phyloP scores from a whole-genome alignment of 1,140 invertebrate species.

The Trichogramma pretiosum region DNA sequence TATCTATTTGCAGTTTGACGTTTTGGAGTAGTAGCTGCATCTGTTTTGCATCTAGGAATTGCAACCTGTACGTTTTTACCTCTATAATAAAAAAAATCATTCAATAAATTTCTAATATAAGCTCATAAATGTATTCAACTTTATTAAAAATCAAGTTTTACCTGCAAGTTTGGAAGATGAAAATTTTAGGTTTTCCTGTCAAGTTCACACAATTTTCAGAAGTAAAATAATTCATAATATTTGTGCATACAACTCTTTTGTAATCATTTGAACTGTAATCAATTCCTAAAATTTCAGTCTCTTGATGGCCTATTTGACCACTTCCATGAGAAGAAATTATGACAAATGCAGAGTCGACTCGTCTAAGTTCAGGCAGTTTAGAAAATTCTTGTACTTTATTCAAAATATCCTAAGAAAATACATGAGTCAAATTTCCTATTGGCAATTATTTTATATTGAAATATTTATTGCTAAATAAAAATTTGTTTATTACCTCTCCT shows the following conservation, averaged over 20 bases:
- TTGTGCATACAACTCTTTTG: conserved; percentile 28
- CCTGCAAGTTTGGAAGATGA: conserved; percentile 70
- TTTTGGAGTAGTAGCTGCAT: conserved; percentile 6
- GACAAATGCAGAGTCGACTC: conserved; percentile 49
- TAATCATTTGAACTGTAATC: conserved; percentile 20
- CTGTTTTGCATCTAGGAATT: conserved; percentile 11
- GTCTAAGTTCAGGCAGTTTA: conserved; percentile 27
- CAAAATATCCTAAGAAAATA: conserved; percentile 35
- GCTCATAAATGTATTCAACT: background rate
- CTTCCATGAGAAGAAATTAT: conserved; percentile 53
- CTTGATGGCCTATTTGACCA: conserved; percentile 24
- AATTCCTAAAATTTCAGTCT: conserved; percentile 30
- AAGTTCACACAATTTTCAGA: conserved; percentile 51
- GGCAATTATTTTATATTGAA: background rate
- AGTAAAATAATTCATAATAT: conserved; percentile 54
- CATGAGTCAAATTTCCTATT: background rate
- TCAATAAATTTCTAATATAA: background rate
- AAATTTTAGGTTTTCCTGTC: conserved; percentile 55
- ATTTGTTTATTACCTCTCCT: conserved; percentile 36
- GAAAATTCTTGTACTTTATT: conserved; percentile 33
- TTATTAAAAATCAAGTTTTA: conserved; percentile 22
- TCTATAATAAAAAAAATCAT: conserved; percentile 14
- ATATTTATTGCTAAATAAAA: no score
- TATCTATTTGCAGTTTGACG: conserved; percentile 6
- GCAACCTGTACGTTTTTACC: conserved; percentile 15